Evolutionary conservation across 2,113 vertebrate species (phyloP).

Genomic region (Pteropus alecto): DNA sequence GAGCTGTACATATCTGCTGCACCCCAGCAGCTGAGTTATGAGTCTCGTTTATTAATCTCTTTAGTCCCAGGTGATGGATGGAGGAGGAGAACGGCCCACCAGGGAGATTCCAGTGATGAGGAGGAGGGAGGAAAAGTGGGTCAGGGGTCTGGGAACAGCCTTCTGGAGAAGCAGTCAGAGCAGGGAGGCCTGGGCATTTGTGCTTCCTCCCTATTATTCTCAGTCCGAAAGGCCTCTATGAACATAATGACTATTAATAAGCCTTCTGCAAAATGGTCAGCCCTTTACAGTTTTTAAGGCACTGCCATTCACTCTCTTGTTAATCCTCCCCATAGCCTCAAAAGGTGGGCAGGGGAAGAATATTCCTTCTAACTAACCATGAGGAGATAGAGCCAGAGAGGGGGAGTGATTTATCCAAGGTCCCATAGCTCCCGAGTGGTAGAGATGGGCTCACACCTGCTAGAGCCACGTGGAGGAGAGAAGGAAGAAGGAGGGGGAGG

Average conservation of each 20-base stretch:
- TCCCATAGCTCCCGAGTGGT: neutral
- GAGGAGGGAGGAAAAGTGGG: neutral
- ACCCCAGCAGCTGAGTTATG: constrained; percentile 68
- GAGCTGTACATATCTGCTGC: constrained; percentile 57
- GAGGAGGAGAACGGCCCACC: constrained; percentile 44
- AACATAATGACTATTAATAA: neutral
- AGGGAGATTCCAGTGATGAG: neutral
- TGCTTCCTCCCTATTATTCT: neutral
- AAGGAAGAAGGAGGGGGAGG: neutral
- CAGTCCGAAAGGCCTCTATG: neutral
- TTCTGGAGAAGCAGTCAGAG: neutral
- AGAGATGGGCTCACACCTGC: neutral
- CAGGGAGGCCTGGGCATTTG: neutral
- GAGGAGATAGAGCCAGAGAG: neutral
- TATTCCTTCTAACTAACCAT: neutral
- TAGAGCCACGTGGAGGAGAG: neutral
- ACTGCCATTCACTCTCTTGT: neutral
- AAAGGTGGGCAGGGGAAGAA: neutral
- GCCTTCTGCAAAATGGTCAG: neutral
- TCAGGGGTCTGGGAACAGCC: neutral
- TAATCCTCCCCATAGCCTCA: neutral
- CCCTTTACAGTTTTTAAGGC: neutral
- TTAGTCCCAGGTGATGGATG: constrained; percentile 55
- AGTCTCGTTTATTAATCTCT: constrained; percentile 66
- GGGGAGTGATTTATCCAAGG: neutral